Evolutionary conservation across 2,888 invertebrate species (phyloP).

Genomic region (Harpalus rufipes): DNA sequence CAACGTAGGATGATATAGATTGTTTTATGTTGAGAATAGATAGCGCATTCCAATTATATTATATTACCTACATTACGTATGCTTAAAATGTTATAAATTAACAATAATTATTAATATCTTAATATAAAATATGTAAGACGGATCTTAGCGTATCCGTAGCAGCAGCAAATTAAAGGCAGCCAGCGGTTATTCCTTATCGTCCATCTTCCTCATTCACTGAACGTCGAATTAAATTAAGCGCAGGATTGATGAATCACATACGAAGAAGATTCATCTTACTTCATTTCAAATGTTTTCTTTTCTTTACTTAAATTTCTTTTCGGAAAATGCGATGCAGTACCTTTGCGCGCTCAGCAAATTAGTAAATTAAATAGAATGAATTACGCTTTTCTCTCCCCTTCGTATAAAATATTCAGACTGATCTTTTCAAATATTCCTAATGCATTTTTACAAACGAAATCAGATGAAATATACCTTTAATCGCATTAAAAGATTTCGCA

Average conservation of each 20-base stretch:
- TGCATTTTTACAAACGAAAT: slow-evolving; percentile 6
- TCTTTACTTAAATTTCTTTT: slow-evolving; percentile 19
- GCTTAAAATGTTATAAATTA: too few species aligned
- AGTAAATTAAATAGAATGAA: slow-evolving; percentile 12
- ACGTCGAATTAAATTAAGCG: slow-evolving; percentile 54
- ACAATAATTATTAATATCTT: too few species aligned
- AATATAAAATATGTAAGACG: too few species aligned
- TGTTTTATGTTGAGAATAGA: too few species aligned
- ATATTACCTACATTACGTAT: too few species aligned
- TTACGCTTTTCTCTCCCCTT: background rate
- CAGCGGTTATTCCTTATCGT: slow-evolving; percentile 51
- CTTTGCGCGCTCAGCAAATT: slow-evolving; percentile 9
- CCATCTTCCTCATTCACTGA: slow-evolving; percentile 43
- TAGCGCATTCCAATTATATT: too few species aligned
- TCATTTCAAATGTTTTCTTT: slow-evolving; percentile 48
- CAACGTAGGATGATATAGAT: too few species aligned
- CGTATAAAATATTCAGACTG: background rate
- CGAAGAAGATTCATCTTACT: slow-evolving; percentile 44
- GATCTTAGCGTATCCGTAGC: too few species aligned
- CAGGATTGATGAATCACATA: slow-evolving; percentile 49
- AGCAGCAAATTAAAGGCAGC: slow-evolving; percentile 25
- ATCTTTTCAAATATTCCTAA: slow-evolving; percentile 6
- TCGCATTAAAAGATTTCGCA: slow-evolving; percentile 2
- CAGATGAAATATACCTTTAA: background rate
- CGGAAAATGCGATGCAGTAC: slow-evolving; percentile 22